phyloP scores from a whole-genome alignment of 1,140 invertebrate species.

The Sitodiplosis mosellana region DNA sequence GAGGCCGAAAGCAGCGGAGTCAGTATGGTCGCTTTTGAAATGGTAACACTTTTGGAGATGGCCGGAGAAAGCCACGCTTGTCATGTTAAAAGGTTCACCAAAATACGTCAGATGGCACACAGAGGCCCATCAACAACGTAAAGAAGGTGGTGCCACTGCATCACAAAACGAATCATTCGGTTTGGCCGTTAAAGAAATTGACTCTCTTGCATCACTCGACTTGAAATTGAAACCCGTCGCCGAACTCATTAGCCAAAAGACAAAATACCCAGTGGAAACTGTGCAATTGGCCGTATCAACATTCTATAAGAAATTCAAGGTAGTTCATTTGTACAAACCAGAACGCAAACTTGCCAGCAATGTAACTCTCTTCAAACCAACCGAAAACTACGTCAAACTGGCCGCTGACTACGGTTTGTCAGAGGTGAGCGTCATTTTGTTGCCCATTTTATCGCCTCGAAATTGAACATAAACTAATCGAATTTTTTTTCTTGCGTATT shows the following conservation, averaged over 20 bases:
- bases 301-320: slow-evolving; percentile 58
- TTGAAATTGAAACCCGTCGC: slow-evolving; percentile 29
- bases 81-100: slow-evolving; percentile 81
- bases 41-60: slow-evolving; percentile 65
- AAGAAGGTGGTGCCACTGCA: slow-evolving; percentile 14
- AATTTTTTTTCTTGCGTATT: slow-evolving; percentile 3
- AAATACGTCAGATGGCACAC: slow-evolving; percentile 71
- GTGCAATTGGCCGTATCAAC: slow-evolving; percentile 36
- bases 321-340: slow-evolving; percentile 53
- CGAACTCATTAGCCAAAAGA: slow-evolving; percentile 26
- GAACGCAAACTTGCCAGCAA: slow-evolving; percentile 39
- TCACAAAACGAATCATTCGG: slow-evolving; percentile 44
- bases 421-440: slow-evolving; percentile 32
- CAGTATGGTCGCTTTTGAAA: slow-evolving; percentile 74
- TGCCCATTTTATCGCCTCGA: slow-evolving; percentile 1
- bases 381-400: slow-evolving; percentile 52
- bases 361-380: slow-evolving; percentile 61
- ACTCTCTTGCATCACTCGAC: slow-evolving; percentile 24
- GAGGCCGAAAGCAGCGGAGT: slow-evolving; percentile 26
- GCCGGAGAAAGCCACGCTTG: slow-evolving; percentile 46
- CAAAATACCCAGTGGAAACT: slow-evolving; percentile 17
- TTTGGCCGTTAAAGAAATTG: slow-evolving; percentile 35
- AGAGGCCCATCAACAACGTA: slow-evolving; percentile 37
- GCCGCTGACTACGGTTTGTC: slow-evolving; percentile 64
- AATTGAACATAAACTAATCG: slow-evolving; percentile 5